Base-by-base conservation (phyloP, 1,140 invertebrate genomes). In the Heliconius nattereri region DNA sequence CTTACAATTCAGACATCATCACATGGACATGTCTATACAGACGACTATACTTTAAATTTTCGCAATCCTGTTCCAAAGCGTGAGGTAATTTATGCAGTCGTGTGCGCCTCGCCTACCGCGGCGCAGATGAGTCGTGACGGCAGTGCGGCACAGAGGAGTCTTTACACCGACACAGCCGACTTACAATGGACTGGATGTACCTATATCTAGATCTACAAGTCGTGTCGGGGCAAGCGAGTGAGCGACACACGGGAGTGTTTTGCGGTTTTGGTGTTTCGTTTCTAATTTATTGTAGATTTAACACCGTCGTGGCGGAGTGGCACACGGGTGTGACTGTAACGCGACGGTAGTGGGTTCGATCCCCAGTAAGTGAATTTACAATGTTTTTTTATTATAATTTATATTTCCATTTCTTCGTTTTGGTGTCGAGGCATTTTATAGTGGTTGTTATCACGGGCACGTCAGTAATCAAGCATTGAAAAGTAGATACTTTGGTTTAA, bases 21-120 rank as follows among this genome's bases (percentile, higher is more conserved):
- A 60, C 40, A 66, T 37, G 45, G 76, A 49, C 19, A 13, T 70
- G 32, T 32, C 60, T 40, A 71, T 49, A 60, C 37, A 71, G 26
- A 20, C 66, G 76, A 37, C 32, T 52, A 77, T 77, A 71, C 66
- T 72, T 72, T 71, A 40, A 76, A 16, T 9, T 77, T 77, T 77
- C 26, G 76, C 76, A 77, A 77, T 72, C 76, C 75, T 76, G 76
- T 72, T 54, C 54, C 29, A 16, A 70, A 77, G 77, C 77, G 77
- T 73, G 78, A 77, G 76, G 77, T 84, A 84, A 90, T 91, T 91
- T 91, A 91, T 90, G 85, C 89, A 74, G 82, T 88, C 89, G 88
- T 91, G 89, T 86, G 84, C 85, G 82, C 80, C 86, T 82, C 81
- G 84, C 88, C 87, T 85, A 79, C 85, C 83, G 84, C 78, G 54